Conservation (phyloP, 2,113 vertebrate species). For the Tragelaphus buxtoni region DNA sequence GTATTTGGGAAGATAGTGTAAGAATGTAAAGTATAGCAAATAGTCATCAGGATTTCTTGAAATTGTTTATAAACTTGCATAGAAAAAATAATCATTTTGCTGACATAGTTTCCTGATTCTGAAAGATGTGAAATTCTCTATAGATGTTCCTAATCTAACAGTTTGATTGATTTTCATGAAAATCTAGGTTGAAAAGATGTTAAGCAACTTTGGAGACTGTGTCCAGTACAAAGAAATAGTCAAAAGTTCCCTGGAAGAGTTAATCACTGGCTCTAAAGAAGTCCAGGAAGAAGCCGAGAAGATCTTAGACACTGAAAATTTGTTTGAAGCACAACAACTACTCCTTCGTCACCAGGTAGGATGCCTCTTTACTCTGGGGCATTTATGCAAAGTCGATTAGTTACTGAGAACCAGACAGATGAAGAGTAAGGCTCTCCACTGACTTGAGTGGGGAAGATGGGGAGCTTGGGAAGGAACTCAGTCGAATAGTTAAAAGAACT, state of each 20-base stretch:
- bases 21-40: background rate
- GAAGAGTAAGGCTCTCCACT: background rate
- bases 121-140: background rate
- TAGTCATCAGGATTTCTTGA: background rate
- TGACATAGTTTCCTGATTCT: background rate
- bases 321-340: slow-evolving; percentile 89
- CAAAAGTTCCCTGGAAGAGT: slow-evolving; percentile 84
- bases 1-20: background rate
- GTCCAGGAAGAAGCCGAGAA: slow-evolving; percentile 84
- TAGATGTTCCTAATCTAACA: background rate
- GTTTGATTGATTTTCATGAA: slow-evolving; percentile 20
- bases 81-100: background rate
- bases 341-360: slow-evolving; percentile 92
- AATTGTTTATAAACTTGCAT: background rate
- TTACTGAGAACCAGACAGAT: background rate
- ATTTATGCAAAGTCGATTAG: fast-evolving
- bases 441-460: no score
- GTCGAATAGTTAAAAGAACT: background rate
- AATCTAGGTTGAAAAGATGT: slow-evolving; percentile 85
- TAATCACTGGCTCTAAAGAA: slow-evolving; percentile 85
- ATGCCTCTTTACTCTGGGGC: background rate
- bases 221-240: slow-evolving; percentile 88
- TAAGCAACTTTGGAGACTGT: slow-evolving; percentile 83
- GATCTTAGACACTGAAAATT: slow-evolving; percentile 87
- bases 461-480: background rate